Base-by-base conservation (phyloP, 2,797 vertebrate genomes). In the Echiichthys vipera region DNA sequence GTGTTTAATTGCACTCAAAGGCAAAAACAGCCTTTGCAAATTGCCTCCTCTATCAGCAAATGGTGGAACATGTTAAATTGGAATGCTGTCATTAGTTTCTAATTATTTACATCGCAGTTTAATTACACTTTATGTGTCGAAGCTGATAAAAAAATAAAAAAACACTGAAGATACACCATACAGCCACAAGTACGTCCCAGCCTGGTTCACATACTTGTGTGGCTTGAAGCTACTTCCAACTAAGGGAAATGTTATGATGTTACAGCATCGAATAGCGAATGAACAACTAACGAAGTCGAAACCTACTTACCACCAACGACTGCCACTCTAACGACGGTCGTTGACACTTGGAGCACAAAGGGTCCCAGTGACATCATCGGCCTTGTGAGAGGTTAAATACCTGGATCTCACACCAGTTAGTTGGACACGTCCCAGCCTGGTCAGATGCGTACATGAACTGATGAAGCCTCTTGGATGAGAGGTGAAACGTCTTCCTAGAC, bases 1-100 rank as follows among this genome's bases (percentile, higher is more conserved):
- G 77, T 80, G 84, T 91, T 89, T 83, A 89, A 90, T 88, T 90
- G 56, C 68, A 63, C 83, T 82, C 65, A 71, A 68, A 86, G 63
- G 62, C 67, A 76, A 75, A 77, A 80, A 69, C 70, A 82, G 77
- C 45, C 65, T 59, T 62, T 69, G 63, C 67, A 79, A 88, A 84
- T 81, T 66, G 62, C 37, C 12, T 10, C 39, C 32, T 75, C 36
- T 65, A 73, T 83, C 68, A 70, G 64, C 59, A 86, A 79, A 84
- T 37, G 37, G 42, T 46, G 20, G 47, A 47, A 29, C 9, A 54
- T 50, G 51, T 78, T 71, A 70, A 75, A 80, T 29, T 57, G 12
- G 36, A 83, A 80, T 29, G 53, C 53, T 57, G 64, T 74, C 65
- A 80, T 81, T 83, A 65, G 53, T 24, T 59, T 69, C 5, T 84